Evolutionary conservation across 2,113 vertebrate genomes (phyloP).

Genomic region (Pluvianellus socialis): DNA sequence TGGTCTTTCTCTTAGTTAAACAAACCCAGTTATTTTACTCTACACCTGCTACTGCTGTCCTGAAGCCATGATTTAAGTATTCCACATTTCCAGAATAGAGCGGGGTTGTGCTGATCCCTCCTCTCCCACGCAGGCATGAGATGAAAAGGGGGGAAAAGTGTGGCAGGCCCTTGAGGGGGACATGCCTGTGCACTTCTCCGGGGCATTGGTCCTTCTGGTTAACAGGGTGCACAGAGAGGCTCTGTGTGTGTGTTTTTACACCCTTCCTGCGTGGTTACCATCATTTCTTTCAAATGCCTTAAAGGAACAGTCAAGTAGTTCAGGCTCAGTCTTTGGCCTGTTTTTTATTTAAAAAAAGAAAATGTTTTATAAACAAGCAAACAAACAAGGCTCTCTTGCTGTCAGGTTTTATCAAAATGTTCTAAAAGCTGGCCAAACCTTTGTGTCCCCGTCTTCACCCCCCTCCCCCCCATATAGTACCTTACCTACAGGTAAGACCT

Average conservation of each 20-base stretch:
- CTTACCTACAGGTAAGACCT: not conserved
- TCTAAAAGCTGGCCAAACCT: not conserved
- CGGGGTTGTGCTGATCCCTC: not conserved
- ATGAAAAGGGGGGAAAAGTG: not conserved
- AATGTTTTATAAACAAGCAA: not conserved
- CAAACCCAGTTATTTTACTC: conserved; percentile 3
- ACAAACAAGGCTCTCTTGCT: not conserved
- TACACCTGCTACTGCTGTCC: not conserved
- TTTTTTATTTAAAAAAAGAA: not conserved
- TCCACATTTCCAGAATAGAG: not conserved
- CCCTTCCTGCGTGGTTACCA: not conserved
- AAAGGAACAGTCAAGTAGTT: not conserved
- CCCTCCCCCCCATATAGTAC: not conserved
- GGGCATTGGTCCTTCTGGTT: not conserved
- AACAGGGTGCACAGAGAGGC: not conserved
- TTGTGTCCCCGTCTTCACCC: not conserved
- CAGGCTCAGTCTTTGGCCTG: not conserved
- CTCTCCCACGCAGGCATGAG: not conserved
- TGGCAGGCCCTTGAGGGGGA: not conserved
- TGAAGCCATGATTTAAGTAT: not conserved
- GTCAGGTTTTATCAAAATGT: not conserved
- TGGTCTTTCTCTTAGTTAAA: not conserved
- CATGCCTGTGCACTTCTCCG: not conserved
- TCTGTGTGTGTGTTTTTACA: not conserved
- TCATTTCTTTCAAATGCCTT: not conserved